phyloP scores from a whole-genome alignment of 2,888 invertebrate genomes.

The Zygogramma bicolorata region DNA sequence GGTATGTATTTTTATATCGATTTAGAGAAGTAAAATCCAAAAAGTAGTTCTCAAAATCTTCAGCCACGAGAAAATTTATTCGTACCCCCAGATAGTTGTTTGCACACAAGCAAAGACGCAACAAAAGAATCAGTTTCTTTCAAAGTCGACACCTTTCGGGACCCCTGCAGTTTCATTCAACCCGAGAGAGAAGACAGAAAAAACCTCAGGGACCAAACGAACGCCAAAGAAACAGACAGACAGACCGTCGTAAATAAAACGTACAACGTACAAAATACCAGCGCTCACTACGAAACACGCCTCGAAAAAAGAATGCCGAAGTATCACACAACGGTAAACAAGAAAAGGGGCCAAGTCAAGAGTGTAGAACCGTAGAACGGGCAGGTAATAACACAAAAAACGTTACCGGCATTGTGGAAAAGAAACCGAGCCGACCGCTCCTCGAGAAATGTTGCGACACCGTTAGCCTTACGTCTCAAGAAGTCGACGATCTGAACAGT shows the following conservation, averaged over 20 bases:
- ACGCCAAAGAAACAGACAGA: neutral
- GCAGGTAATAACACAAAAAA: slow-evolving; percentile 43
- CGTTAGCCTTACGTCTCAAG: slow-evolving; percentile 9
- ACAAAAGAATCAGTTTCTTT: neutral
- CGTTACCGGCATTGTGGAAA: slow-evolving; percentile 35
- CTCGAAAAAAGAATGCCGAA: slow-evolving; percentile 33
- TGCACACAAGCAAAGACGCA: neutral
- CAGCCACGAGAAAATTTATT: no score
- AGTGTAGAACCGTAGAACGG: slow-evolving; percentile 27
- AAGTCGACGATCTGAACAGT: neutral
- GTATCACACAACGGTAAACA: slow-evolving; percentile 51
- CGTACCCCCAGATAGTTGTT: neutral
- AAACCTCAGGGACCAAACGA: neutral
- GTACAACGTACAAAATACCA: slow-evolving; percentile 6
- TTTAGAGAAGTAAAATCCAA: no score
- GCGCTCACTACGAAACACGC: slow-evolving; percentile 3
- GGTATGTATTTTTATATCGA: no score
- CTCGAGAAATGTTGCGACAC: slow-evolving; percentile 25
- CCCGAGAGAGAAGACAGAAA: neutral
- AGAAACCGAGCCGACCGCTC: slow-evolving; percentile 30
- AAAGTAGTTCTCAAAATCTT: no score
- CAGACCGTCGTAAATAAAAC: slow-evolving; percentile 10
- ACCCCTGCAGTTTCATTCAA: slow-evolving; percentile 14
- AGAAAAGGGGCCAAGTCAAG: slow-evolving; percentile 48
- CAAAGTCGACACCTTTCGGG: neutral